A percentile compares a stretch with the other conserved stretches of the same genome.
Evolutionary conservation across 2,113 vertebrate species (phyloP).

Genomic region (Sylvia atricapilla): DNA sequence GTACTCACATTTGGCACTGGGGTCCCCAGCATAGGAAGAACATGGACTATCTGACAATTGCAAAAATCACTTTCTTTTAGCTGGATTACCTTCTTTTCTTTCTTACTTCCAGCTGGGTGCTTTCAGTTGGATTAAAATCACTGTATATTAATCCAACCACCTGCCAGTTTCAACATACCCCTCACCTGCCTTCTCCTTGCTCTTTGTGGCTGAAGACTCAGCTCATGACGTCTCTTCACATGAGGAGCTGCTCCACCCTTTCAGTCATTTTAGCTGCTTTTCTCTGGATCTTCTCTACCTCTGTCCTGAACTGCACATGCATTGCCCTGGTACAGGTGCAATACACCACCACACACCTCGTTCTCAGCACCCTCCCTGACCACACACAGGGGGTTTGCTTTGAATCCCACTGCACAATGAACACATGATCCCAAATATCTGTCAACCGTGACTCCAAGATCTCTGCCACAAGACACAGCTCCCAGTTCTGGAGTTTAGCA

Average conservation of each 20-base stretch:
- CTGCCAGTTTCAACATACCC: background rate
- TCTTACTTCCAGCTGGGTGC: background rate
- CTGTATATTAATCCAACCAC: background rate
- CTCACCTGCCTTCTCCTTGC: background rate
- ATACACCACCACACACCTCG: too few species aligned
- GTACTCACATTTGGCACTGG: too few species aligned
- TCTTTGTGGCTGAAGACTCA: background rate
- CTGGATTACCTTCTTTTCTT: background rate
- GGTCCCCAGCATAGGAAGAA: background rate
- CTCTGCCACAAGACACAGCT: background rate
- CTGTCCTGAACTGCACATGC: background rate
- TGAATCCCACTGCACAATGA: background rate
- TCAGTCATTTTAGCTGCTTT: background rate
- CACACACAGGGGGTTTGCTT: background rate
- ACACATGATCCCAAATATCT: fast-evolving
- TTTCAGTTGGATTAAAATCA: background rate
- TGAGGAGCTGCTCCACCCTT: background rate
- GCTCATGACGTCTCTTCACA: background rate
- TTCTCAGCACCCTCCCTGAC: background rate
- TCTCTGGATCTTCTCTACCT: background rate
- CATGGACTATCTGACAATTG: background rate
- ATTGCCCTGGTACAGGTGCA: background rate
- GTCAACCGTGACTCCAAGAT: background rate
- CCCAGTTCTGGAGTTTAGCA: background rate
- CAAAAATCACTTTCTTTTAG: background rate